Conservation (phyloP, 2,113 vertebrate genomes). For the Lepus americanus region DNA sequence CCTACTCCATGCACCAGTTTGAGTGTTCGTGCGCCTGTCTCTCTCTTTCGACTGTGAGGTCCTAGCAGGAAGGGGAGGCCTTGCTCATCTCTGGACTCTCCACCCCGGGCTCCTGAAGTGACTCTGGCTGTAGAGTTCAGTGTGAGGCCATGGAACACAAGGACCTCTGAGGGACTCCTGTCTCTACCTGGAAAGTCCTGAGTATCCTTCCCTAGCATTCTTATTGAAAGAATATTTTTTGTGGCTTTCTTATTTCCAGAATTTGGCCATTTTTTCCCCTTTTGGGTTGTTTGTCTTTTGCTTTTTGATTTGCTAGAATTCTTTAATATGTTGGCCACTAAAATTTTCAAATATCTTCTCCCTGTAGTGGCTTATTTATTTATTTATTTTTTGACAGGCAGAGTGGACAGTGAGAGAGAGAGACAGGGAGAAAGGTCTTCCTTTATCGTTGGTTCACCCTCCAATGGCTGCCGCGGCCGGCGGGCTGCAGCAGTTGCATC, state of each 20-base stretch:
- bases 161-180: not conserved
- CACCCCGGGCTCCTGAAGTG: too few relatives aligned
- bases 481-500: too few relatives aligned
- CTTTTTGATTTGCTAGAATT: slow-evolving; percentile 19
- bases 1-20: not conserved
- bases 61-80: not conserved
- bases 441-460: too few relatives aligned
- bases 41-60: not conserved
- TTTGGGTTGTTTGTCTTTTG: not conserved
- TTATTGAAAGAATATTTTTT: not conserved
- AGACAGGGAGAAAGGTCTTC: too few relatives aligned
- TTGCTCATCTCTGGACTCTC: not conserved
- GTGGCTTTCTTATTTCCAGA: not conserved
- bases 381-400: too few relatives aligned
- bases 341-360: not conserved
- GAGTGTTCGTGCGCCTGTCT: too few relatives aligned
- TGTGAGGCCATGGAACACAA: not conserved
- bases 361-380: not conserved
- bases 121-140: not conserved
- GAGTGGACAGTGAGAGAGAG: too few relatives aligned
- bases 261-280: not conserved
- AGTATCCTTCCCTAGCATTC: not conserved
- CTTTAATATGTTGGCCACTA: not conserved
- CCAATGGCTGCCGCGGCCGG: too few relatives aligned
- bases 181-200: not conserved